phyloP scores from a whole-genome alignment of 35 echinoderm and acorn worm genomes.

The Holothuria glaberrima region DNA sequence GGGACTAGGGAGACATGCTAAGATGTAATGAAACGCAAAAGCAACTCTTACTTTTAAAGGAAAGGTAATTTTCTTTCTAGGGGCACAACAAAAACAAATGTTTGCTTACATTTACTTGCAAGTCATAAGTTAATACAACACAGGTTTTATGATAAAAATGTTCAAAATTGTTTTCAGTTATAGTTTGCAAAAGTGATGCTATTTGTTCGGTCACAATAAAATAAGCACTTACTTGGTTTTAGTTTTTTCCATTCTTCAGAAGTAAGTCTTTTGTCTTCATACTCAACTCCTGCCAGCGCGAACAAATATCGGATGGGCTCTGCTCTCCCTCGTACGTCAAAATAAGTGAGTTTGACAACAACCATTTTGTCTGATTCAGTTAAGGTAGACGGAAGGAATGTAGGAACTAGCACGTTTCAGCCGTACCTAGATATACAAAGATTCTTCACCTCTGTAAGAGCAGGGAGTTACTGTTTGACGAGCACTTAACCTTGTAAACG shows the following conservation, averaged over 20 bases:
- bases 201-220: constrained; percentile 9
- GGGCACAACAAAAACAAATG: no score
- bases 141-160: not conserved
- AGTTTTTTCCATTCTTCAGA: constrained; percentile 37
- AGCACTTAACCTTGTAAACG: no score
- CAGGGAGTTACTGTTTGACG: no score
- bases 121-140: constrained; percentile 2
- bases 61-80: no score
- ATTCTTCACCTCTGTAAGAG: no score
- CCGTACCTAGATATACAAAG: no score
- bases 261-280: constrained; percentile 51
- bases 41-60: no score
- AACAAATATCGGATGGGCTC: constrained; percentile 58
- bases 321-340: constrained; percentile 49
- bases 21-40: no score
- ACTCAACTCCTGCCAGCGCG: constrained; percentile 44
- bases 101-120: not conserved
- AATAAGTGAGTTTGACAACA: constrained; percentile 62
- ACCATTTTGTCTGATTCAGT: no score
- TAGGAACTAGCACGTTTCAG: no score
- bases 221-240: constrained; percentile 56
- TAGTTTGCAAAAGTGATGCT: constrained; percentile 2
- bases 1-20: no score
- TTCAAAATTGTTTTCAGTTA: constrained; percentile 1
- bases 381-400: no score